phyloP scores from a whole-genome alignment of 2,888 invertebrate species.

The Syrista parreyssii region DNA sequence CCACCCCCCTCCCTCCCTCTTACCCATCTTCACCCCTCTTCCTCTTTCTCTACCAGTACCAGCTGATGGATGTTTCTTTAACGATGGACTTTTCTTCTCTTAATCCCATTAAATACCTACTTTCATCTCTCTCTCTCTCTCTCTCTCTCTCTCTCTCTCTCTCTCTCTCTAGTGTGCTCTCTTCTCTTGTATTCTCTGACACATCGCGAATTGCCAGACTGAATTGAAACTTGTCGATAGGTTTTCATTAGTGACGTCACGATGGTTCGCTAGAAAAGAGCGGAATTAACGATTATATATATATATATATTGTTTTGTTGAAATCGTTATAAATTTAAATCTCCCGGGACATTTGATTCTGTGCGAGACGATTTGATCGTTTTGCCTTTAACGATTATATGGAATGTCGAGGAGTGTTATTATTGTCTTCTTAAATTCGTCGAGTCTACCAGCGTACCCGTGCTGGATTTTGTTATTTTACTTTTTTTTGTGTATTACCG shows the following conservation, averaged over 20 bases:
- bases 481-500: neutral
- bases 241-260: conserved; percentile 14
- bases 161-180: neutral
- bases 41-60: neutral
- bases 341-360: too few relatives aligned
- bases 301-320: too few relatives aligned
- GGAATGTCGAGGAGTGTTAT: neutral
- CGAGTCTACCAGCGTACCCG: too few relatives aligned
- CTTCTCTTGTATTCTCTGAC: neutral
- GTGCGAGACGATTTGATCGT: too few relatives aligned
- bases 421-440: neutral
- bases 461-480: neutral
- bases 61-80: neutral
- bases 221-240: conserved; percentile 7
- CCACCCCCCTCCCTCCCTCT: fast-evolving
- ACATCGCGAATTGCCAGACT: neutral
- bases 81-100: neutral
- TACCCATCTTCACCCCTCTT: too few relatives aligned
- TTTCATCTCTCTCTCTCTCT: neutral
- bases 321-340: too few relatives aligned
- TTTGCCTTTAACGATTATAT: too few relatives aligned
- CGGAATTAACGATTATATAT: neutral
- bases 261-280: neutral
- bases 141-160: neutral
- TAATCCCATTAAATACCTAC: neutral